Percentiles rank a stretch among this genome's conserved stretches.
Evolutionary conservation across 2,797 vertebrate genomes (phyloP).

Genomic region (Etheostoma perlongum): DNA sequence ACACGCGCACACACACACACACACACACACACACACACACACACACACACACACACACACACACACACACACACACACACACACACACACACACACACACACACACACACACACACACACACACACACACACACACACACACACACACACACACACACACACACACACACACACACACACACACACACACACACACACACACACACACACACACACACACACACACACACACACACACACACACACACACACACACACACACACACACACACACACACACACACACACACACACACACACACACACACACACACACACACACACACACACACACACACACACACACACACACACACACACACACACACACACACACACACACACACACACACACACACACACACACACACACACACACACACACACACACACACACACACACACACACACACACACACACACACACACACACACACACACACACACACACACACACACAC

Average conservation of each 20-base stretch:
- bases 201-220: slow-evolving; percentile 20
- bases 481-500: slow-evolving; percentile 20
- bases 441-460: slow-evolving; percentile 21
- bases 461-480: slow-evolving; percentile 17
- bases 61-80: slow-evolving; percentile 21
- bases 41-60: slow-evolving; percentile 17
- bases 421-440: slow-evolving; percentile 16
- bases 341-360: slow-evolving; percentile 12
- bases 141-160: slow-evolving; percentile 20
- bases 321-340: slow-evolving; percentile 25
- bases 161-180: slow-evolving; percentile 27
- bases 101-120: slow-evolving; percentile 19
- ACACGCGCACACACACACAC: slow-evolving; percentile 19
- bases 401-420: slow-evolving; percentile 20
- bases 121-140: slow-evolving; percentile 19
- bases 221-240: slow-evolving; percentile 21
- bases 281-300: slow-evolving; percentile 20
- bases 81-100: slow-evolving; percentile 16
- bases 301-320: slow-evolving; percentile 19
- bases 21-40: slow-evolving; percentile 27
- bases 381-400: slow-evolving; percentile 18
- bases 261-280: slow-evolving; percentile 17
- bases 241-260: slow-evolving; percentile 16
- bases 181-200: slow-evolving; percentile 18
- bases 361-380: slow-evolving; percentile 27